These are phyloP conservation scores for Xerus inauris DNA, from an alignment of 2,113 vertebrate species.

Conservation along the genomic window DNA sequence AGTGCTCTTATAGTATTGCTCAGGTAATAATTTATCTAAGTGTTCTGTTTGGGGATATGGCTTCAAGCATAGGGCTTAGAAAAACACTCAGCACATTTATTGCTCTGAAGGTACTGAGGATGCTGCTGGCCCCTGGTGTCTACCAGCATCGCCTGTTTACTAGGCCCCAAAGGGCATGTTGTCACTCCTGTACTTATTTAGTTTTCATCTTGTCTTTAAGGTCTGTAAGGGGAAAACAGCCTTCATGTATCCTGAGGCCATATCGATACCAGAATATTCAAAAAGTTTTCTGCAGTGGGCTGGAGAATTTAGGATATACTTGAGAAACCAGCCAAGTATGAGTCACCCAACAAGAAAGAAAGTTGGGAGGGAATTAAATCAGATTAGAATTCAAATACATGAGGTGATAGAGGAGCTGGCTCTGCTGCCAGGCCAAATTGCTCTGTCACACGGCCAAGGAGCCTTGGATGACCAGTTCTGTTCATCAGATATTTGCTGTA, in stretches of 20 bases:
- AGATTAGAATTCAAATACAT: slow-evolving; percentile 44
- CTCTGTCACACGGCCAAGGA: slow-evolving; percentile 6
- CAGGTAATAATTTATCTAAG: not conserved
- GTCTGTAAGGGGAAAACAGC: not conserved
- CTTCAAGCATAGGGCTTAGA: not conserved
- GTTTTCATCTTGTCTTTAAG: not conserved
- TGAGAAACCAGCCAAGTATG: not conserved
- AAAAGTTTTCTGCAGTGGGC: not conserved
- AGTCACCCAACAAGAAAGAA: not conserved
- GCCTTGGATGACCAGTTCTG: not conserved
- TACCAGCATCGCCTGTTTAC: not conserved
- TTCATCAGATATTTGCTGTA: slow-evolving; percentile 55
- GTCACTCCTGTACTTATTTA: not conserved
- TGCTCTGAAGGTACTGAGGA: not conserved
- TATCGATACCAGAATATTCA: not conserved
- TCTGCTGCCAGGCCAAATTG: not conserved
- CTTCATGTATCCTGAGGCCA: not conserved
- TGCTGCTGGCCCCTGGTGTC: not conserved
- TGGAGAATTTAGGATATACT: not conserved
- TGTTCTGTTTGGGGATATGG: not conserved
- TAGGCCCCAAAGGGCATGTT: not conserved
- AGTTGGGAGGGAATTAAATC: not conserved
- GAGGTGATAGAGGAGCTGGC: not conserved
- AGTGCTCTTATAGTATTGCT: not conserved
- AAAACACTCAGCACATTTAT: not conserved